Evolutionary conservation across 2,888 invertebrate genomes (phyloP).

Genomic region (Drosophila mettleri): DNA sequence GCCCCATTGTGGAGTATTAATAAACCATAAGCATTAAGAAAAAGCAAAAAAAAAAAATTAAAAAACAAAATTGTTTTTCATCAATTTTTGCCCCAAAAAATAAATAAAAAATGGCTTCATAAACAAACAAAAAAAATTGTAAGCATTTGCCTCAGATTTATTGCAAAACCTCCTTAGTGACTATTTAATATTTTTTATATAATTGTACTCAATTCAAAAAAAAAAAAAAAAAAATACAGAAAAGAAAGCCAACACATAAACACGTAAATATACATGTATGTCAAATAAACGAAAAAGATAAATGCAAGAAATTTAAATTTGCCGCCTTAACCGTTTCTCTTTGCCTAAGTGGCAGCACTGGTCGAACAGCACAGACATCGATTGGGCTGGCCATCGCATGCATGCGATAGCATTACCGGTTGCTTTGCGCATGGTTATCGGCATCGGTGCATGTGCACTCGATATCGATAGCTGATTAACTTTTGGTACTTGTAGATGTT

Average conservation of each 20-base stretch:
- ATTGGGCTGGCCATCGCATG: constrained; percentile 6
- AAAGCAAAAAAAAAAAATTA: constrained; percentile 20
- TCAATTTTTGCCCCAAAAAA: background rate
- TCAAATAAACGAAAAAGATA: constrained; percentile 25
- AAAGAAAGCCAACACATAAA: constrained; percentile 11
- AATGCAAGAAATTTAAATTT: constrained; percentile 11
- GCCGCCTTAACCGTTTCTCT: background rate
- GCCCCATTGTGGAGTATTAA: constrained; percentile 57
- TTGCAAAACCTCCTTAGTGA: constrained; percentile 59
- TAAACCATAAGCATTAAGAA: constrained; percentile 44
- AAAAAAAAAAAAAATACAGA: constrained; percentile 9
- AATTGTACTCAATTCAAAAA: constrained; percentile 62
- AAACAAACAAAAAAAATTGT: constrained; percentile 37
- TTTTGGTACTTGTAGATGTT: constrained; percentile 47
- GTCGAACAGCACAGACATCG: background rate
- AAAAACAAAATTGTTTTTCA: constrained; percentile 25
- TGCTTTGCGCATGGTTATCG: constrained; percentile 10
- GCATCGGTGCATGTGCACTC: constrained; percentile 32
- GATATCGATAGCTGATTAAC: constrained; percentile 50
- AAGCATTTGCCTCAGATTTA: constrained; percentile 70
- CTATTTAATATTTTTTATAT: constrained; percentile 71
- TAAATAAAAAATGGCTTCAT: constrained; percentile 1
- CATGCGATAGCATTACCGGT: constrained; percentile 1
- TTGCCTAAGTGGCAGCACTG: background rate
- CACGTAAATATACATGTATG: constrained; percentile 37